A percentile compares a stretch with the other conserved stretches of the same genome.
These are phyloP conservation scores for Tragopan temminckii DNA, from an alignment of 2,797 vertebrate genomes.

Conservation along the genomic window DNA sequence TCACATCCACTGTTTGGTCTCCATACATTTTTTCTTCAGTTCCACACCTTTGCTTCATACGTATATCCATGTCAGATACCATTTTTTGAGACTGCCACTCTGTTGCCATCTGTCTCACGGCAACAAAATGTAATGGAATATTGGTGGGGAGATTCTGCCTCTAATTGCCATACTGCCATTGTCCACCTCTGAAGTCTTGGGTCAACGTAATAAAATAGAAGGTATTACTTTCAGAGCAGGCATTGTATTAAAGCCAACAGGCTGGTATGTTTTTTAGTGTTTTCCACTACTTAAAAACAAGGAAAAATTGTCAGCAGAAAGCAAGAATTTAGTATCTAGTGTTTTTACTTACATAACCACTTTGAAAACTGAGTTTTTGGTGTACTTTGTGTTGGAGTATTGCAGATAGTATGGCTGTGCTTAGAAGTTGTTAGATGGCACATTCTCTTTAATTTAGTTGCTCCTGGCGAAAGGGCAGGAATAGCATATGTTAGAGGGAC, in stretches of 20 bases:
- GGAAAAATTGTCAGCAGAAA: background rate
- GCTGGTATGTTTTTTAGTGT: background rate
- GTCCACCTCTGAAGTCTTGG: no score
- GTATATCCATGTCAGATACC: no score
- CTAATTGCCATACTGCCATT: no score
- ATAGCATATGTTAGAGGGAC: conserved; percentile 6
- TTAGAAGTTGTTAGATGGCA: conserved; percentile 53
- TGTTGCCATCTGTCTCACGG: no score
- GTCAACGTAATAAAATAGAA: no score
- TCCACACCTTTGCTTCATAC: no score
- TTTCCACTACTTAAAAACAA: conserved; percentile 11
- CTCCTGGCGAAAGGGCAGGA: conserved; percentile 17
- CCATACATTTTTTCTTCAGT: no score
- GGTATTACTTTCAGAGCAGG: no score
- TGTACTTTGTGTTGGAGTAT: background rate
- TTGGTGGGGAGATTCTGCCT: no score
- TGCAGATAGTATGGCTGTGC: background rate
- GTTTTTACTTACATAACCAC: background rate
- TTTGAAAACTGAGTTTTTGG: conserved; percentile 14
- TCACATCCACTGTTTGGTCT: no score
- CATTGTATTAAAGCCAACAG: background rate
- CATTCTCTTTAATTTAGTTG: conserved; percentile 13
- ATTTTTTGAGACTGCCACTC: no score
- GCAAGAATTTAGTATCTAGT: background rate
- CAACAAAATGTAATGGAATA: no score